A percentile compares a stretch with the other conserved stretches of the same genome.
These are phyloP conservation scores for Atrina japonica DNA, from an alignment of 2,888 invertebrate species.

Conservation along the genomic window DNA sequence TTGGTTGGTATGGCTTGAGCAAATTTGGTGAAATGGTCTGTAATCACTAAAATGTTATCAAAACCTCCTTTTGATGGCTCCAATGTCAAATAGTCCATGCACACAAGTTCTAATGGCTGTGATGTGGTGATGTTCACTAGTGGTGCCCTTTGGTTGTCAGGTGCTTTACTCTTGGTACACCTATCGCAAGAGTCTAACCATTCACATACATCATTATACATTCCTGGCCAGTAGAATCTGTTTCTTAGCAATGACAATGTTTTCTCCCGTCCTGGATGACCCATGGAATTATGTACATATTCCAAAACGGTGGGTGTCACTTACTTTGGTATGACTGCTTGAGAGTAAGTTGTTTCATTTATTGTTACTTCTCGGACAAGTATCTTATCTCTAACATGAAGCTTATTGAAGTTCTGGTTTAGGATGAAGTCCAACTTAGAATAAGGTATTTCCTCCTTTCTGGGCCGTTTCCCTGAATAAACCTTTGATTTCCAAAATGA, in stretches of 20 bases:
- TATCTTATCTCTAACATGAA: neutral
- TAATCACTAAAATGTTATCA: conserved; percentile 14
- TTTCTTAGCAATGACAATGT: conserved; percentile 22
- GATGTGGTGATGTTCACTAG: conserved; percentile 20
- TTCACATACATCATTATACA: conserved; percentile 18
- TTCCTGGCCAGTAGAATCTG: conserved; percentile 31
- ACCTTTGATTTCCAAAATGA: too few species aligned
- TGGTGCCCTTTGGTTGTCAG: conserved; percentile 10
- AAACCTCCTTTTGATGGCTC: conserved; percentile 31
- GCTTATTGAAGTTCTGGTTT: too few species aligned
- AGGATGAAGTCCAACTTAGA: too few species aligned
- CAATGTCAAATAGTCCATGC: conserved; percentile 24
- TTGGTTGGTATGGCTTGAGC: conserved; percentile 14
- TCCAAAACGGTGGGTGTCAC: neutral
- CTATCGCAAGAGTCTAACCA: conserved; percentile 11
- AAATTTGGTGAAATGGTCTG: conserved; percentile 28
- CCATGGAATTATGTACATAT: neutral
- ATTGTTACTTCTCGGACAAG: neutral
- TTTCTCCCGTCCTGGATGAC: conserved; percentile 32
- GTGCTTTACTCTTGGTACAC: too few species aligned
- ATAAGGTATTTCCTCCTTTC: too few species aligned
- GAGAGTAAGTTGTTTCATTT: neutral
- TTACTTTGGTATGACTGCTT: neutral
- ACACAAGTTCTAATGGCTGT: conserved; percentile 30
- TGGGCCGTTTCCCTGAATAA: too few species aligned